A percentile compares a stretch with the other conserved stretches of the same genome.
Evolutionary conservation across 2,113 vertebrate species (phyloP).

Genomic region (Empidonax alnorum): DNA sequence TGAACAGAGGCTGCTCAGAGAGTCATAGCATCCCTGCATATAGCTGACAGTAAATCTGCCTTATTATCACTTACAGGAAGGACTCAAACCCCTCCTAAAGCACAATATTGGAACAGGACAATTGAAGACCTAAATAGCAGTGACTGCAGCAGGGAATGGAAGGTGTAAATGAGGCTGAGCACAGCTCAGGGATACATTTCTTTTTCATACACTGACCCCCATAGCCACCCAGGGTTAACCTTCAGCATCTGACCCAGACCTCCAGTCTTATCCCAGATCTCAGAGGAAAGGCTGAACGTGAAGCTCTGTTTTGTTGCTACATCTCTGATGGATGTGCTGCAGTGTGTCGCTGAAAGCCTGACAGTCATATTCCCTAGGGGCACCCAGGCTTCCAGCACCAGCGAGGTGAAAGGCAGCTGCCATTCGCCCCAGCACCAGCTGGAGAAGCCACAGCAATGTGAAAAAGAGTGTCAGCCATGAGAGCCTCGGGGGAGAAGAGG

Average conservation of each 20-base stretch:
- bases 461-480: constrained; percentile 49
- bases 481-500: constrained; percentile 1
- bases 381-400: background rate
- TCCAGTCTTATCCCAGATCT: background rate
- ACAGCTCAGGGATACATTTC: background rate
- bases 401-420: constrained; percentile 34
- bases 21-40: accelerated
- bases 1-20: background rate
- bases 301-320: background rate
- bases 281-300: background rate
- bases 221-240: background rate
- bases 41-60: background rate
- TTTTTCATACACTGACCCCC: background rate
- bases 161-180: background rate
- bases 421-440: constrained; percentile 44
- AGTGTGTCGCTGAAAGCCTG: background rate
- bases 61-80: background rate
- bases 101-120: background rate
- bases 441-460: constrained; percentile 57
- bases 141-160: background rate
- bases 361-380: background rate
- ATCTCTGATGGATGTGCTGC: background rate
- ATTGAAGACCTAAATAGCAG: background rate
- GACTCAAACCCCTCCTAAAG: background rate
- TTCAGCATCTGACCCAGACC: background rate